Base-by-base conservation (phyloP, 2,113 vertebrate species). In the Eulemur macaco region DNA sequence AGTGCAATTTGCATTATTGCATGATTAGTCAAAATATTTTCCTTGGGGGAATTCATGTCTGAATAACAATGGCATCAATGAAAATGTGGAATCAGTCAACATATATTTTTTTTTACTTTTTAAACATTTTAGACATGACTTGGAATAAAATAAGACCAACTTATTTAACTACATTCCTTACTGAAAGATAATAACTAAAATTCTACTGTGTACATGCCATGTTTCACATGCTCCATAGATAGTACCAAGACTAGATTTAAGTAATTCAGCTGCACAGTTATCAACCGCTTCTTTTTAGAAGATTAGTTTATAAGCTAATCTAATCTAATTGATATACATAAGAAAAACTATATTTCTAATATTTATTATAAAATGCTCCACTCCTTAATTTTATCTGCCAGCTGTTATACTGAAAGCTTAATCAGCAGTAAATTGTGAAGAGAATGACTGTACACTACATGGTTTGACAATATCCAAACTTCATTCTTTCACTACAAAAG, bases 11-110 rank as follows among this genome's bases (percentile, higher is more conserved):
- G 1, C 3, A 96, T 60, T 83, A 68, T 45, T 94, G 5, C 13
- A 96, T 64, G 34, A 92, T 68, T 86, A 60, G 5, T 64, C 10
- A 93, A 89, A 84, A 89, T 84, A 86, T 42, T 86, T 85, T 88
- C 23, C 25, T 86, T 87, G 5, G 17, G 17, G 54, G 20, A 89
- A n/a, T 86, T 76, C 0, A 78, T 89, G 15, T 64, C 23, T 78
- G 52, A 69, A 63, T 86, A 74, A 74, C 63, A 86, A 94, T 60
- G 7, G 4, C 2, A 11, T 39, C 13, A n/a, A 2, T 54, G 21
- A 23, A 84, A 88, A 66, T 81, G 25, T 81, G 37, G 2, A 92
- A 80, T 50, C 27, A 50, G 15, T 88, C 23, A 42, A 66, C 21
- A 54, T 34, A 74, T 2, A 3, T 45, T 68, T 68, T 20, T 66